Percentiles rank a stretch among this genome's conserved stretches.
These are phyloP conservation scores for Temnothorax longispinosus DNA, from an alignment of 1,140 invertebrate genomes.

Conservation along the genomic window DNA sequence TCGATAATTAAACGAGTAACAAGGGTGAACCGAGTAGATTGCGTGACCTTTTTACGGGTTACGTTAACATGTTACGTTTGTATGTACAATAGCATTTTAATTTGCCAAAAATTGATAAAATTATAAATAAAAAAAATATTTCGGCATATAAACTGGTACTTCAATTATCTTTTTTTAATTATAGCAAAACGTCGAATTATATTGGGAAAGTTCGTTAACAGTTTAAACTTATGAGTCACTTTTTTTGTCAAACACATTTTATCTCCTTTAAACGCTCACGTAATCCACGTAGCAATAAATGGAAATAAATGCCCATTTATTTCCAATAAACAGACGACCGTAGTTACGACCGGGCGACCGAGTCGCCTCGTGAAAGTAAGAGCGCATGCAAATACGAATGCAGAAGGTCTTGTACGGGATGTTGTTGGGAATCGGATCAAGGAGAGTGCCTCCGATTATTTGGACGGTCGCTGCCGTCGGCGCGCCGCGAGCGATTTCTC, in stretches of 20 bases:
- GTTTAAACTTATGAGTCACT: neutral
- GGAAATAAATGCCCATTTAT: constrained; percentile 6
- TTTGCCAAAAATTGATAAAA: neutral
- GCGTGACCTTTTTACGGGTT: neutral
- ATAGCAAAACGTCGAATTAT: neutral
- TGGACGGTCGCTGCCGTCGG: constrained; percentile 15
- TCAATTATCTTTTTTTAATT: neutral
- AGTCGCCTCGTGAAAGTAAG: constrained; percentile 67
- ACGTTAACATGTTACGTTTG: no score
- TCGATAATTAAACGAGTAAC: constrained; percentile 41
- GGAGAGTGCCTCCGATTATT: constrained; percentile 56
- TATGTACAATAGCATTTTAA: neutral
- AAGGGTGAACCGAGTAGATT: neutral
- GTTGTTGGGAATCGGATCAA: constrained; percentile 49
- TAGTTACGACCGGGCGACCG: constrained; percentile 8
- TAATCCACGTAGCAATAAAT: neutral
- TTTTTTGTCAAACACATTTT: neutral
- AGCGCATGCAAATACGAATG: constrained; percentile 69
- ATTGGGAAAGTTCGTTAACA: neutral
- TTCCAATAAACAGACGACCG: neutral
- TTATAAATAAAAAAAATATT: neutral
- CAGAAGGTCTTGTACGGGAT: constrained; percentile 50
- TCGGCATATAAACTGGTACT: neutral
- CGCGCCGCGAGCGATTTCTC: constrained; percentile 19
- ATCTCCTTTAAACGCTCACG: neutral